Percentiles rank a stretch among this genome's conserved stretches.
These are phyloP conservation scores for Xanthorhoe spadicearia DNA, from an alignment of 2,888 invertebrate genomes.

Conservation along the genomic window DNA sequence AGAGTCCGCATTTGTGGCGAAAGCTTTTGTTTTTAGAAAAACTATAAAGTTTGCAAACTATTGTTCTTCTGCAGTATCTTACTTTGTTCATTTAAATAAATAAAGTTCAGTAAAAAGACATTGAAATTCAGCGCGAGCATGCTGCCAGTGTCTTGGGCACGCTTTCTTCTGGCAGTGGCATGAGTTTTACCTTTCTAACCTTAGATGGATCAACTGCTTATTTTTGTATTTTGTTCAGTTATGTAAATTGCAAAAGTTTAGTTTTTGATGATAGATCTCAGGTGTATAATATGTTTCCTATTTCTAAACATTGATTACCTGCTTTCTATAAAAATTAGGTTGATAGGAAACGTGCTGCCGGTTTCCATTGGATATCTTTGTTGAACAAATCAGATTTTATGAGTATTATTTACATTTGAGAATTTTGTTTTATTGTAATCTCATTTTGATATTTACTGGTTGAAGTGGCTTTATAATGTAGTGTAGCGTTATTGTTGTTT, in stretches of 20 bases:
- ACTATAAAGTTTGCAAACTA: neutral
- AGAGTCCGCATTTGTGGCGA: constrained; percentile 30
- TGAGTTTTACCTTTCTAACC: no score
- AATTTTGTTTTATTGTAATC: constrained; percentile 45
- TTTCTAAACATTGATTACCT: constrained; percentile 2
- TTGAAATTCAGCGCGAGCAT: no score
- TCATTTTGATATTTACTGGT: constrained; percentile 35
- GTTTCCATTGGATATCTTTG: constrained; percentile 72
- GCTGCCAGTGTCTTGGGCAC: no score
- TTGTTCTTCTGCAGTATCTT: no score
- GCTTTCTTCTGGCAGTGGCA: no score
- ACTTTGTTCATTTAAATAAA: no score
- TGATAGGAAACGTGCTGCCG: constrained; percentile 72
- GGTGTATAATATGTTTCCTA: neutral
- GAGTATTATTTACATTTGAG: constrained; percentile 60
- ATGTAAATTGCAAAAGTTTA: no score
- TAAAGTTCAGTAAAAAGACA: no score
- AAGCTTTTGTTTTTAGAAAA: neutral
- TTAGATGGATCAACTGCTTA: no score
- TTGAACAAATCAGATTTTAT: constrained; percentile 71
- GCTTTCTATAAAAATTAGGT: constrained; percentile 5
- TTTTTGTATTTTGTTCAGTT: no score
- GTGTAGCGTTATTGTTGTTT: constrained; percentile 26
- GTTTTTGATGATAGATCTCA: no score
- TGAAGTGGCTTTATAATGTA: constrained; percentile 21